Percentiles rank a stretch among this genome's conserved stretches.
Conservation (phyloP, 2,797 vertebrate species). For the Falco columbarius region DNA sequence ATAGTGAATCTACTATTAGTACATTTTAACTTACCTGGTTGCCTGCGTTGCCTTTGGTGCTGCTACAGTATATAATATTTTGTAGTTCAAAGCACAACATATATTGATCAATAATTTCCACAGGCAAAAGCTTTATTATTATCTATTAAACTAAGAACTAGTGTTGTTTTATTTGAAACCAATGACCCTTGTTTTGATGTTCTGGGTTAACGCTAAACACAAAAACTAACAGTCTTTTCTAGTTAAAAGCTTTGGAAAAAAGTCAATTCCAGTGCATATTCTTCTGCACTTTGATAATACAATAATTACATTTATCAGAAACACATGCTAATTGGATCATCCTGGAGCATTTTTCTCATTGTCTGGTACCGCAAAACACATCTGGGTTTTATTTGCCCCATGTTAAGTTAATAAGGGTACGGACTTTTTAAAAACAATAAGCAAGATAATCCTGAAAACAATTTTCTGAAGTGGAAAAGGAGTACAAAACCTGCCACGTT, state of each 20-base stretch:
- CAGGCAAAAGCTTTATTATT: not conserved
- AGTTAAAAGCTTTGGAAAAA: constrained; percentile 46
- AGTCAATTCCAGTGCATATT: constrained; percentile 27
- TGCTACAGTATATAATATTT: not conserved
- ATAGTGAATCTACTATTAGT: not conserved
- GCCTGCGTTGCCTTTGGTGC: not conserved
- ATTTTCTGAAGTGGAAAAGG: constrained; percentile 58
- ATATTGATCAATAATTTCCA: not conserved
- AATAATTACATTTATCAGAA: constrained; percentile 74
- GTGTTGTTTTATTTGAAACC: not conserved
- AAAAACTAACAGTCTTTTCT: constrained; percentile 16
- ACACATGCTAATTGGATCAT: constrained; percentile 72
- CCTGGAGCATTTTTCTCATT: constrained; percentile 69
- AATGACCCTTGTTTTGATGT: not conserved
- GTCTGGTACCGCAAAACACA: constrained; percentile 66
- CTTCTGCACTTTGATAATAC: constrained; percentile 66
- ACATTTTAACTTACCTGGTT: constrained; percentile 18
- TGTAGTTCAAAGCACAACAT: not conserved
- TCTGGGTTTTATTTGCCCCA: constrained; percentile 75
- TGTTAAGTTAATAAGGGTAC: constrained; percentile 72
- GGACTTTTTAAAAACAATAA: constrained; percentile 63
- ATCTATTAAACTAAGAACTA: not conserved
- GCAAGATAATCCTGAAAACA: constrained; percentile 65
- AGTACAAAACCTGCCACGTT: not conserved
- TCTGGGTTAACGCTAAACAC: constrained; percentile 8